Evolutionary conservation across 92 coral and sea anemone genomes (phyloP).

Genomic region (Bergia sp.): DNA sequence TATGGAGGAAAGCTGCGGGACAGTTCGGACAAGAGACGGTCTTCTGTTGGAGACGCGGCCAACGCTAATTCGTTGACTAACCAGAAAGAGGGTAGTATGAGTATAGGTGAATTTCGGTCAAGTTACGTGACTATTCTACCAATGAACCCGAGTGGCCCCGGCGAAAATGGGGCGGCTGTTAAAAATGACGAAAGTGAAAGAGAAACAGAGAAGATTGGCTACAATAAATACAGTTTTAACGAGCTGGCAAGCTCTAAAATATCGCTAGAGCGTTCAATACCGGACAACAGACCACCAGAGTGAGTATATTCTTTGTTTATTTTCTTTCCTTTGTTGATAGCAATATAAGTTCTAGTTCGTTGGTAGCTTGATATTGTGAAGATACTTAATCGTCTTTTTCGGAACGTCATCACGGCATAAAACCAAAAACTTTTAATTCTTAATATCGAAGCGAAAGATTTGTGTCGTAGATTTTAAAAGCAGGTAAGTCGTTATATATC

Average conservation of each 20-base stretch:
- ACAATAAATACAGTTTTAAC: conserved; percentile 84
- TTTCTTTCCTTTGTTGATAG: conserved; percentile 4
- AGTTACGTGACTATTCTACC: conserved; percentile 68
- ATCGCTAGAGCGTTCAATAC: conserved; percentile 82
- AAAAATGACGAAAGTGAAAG: conserved; percentile 47
- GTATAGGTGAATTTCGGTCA: conserved; percentile 65
- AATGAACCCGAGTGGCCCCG: conserved; percentile 58
- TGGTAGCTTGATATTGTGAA: not conserved
- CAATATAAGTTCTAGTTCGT: not conserved
- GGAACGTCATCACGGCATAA: not conserved
- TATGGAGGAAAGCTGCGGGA: conserved; percentile 32
- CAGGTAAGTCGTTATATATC: conserved; percentile 9
- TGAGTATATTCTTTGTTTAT: conserved; percentile 59
- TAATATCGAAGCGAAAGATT: not conserved
- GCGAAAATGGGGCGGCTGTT: conserved; percentile 73
- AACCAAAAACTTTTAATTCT: not conserved
- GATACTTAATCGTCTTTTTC: not conserved
- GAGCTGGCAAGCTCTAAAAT: conserved; percentile 91
- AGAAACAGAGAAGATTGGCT: conserved; percentile 67
- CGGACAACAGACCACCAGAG: conserved; percentile 89
- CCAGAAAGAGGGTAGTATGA: conserved; percentile 32
- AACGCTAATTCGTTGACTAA: not conserved
- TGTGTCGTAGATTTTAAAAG: not conserved
- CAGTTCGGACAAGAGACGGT: conserved; percentile 4
- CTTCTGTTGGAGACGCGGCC: not conserved